Base-by-base conservation (phyloP, 2,888 invertebrate species). In the Cerastis rubricosa region DNA sequence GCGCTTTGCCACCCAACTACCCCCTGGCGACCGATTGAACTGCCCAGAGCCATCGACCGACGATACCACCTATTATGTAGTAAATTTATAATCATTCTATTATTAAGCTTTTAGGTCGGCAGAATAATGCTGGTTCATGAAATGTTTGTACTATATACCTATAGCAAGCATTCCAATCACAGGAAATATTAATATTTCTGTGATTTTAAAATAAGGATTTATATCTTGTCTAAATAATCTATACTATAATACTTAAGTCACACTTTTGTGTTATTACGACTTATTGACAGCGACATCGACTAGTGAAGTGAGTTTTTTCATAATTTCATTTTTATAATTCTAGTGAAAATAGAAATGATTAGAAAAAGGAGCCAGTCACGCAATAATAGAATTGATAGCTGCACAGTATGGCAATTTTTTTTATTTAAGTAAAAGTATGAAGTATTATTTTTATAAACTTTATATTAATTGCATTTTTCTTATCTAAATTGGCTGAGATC, bases 1-100 rank as follows among this genome's bases (percentile, higher is more conserved):
- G 94, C 66, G 89, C 95, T 9, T 89, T 97, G 78, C 97, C 97
- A 0, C 90, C 95, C 1, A 92, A 96, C 91, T 97, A 97, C 89
- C 97, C 97, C 0, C 93, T 96, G n/a, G 94, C 94, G n/a, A 93
- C 90, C 5, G 89, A 95, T 83, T 95, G 92, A 93, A 71, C 70
- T 57, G 70, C 9, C 25, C 63, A 66, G 35, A 68, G 79, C 74
- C 59, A 84, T 76, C 67, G 80, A 77, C 63, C 61, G 76, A 80
- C 71, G 83, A 87, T 89, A 89, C 83, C 86, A 85, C 82, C 76
- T 85, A 84, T 67, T 76, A 78, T 74, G 75, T 81, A 85, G 75
- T 72, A 84, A 74, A 78, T 67, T 78, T 80, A 81, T 88, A 88
- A 85, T 87, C 81, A 82, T 80, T 81, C 59, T 72, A 75, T 65